Evolutionary conservation across 1,140 invertebrate genomes (phyloP).

Genomic region (Psix sp.): DNA sequence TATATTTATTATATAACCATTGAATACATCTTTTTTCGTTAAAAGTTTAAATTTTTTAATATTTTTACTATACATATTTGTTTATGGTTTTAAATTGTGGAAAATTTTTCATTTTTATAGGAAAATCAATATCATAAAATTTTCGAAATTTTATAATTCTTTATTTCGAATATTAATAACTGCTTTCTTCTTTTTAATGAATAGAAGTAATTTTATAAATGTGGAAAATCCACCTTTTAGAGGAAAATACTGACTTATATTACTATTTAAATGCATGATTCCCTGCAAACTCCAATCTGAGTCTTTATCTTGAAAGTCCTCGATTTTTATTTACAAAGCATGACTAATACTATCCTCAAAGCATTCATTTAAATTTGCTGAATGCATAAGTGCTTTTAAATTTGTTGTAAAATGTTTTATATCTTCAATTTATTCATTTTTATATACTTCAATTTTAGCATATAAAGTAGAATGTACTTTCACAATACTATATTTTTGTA

Average conservation of each 20-base stretch:
- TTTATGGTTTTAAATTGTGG: constrained; percentile 43
- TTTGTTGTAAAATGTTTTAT: constrained; percentile 45
- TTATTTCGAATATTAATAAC: no score
- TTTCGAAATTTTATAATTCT: no score
- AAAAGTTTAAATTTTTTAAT: constrained; percentile 37
- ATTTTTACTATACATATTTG: constrained; percentile 7
- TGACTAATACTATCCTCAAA: constrained; percentile 30
- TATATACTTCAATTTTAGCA: constrained; percentile 34
- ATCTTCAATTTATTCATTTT: constrained; percentile 30
- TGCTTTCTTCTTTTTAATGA: no score
- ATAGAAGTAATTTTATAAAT: no score
- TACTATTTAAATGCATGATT: no score
- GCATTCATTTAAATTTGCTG: constrained; percentile 32
- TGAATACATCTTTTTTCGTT: constrained; percentile 53
- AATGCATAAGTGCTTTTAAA: neutral
- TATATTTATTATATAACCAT: constrained; percentile 67
- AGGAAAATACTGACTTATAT: no score
- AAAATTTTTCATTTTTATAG: no score
- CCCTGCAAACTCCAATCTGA: no score
- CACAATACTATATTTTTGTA: constrained; percentile 15
- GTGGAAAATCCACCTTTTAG: no score
- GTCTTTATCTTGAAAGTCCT: constrained; percentile 24
- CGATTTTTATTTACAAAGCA: constrained; percentile 30
- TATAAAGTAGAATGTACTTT: constrained; percentile 39
- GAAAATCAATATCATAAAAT: no score